Base-by-base conservation (phyloP, 2,888 invertebrate species). In the Endotricha flammealis region DNA sequence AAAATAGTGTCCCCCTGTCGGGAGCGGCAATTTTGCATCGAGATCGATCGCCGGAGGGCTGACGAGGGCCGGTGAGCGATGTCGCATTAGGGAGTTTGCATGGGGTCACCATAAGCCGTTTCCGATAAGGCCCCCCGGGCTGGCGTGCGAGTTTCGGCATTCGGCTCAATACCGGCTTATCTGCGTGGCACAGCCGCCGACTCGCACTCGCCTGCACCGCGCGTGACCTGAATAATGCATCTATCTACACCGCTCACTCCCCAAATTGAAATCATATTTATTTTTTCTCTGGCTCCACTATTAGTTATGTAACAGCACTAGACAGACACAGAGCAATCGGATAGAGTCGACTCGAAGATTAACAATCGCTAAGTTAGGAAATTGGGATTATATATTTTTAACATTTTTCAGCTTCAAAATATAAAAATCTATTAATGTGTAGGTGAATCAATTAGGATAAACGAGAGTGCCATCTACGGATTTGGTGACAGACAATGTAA, bases 51-150 rank as follows among this genome's bases (percentile, higher is more conserved):
- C 52, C 62, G 61, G 60, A 63, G 69, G 67, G 67, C 54, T 41
- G 48, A 57, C 51, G 59, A 56, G 53, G 60, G 56, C 58, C 61
- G 59, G 72, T 68, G 72, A 71, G 67, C 74, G 67, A 77, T 76
- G 85, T 82, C 81, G 77, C 82, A 71, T 76, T 71, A 72, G 82
- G 83, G 82, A 80, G 83, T 76, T 78, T 79, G 75, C 80, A 73
- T 76, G 82, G 81, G 82, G 83, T 77, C 78, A 77, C 73, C 74
- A 76, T 86, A 87, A 87, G 87, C 87, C 86, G 81, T 86, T 85
- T 87, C 80, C 86, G 87, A 87, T 87, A 87, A 87, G 83, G 67
- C 80, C 79, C 79, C 76, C 70, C 64, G 63, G 59, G 58, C 40
- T 49, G 39, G 46, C 54, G 53, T 50, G 50, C 57, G 58, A 64